Percentiles rank a stretch among this genome's conserved stretches.
These are phyloP conservation scores for Procavia capensis DNA, from an alignment of 2,113 vertebrate genomes.

Conservation along the genomic window DNA sequence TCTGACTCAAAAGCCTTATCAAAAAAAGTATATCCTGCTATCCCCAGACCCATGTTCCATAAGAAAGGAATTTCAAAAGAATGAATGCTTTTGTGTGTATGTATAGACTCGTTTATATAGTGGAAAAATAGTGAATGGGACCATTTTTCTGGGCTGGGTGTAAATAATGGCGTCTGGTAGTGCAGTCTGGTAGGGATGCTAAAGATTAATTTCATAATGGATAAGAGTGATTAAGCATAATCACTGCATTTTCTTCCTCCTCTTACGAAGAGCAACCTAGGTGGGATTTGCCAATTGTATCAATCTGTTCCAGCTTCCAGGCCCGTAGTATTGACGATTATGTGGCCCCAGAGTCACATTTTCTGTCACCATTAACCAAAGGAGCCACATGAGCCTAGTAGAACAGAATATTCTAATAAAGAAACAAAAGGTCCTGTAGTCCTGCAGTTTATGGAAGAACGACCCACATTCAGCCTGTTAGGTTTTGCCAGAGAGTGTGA, in stretches of 20 bases:
- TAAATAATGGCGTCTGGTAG: constrained; percentile 28
- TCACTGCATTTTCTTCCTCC: constrained; percentile 37
- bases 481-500: constrained; percentile 63
- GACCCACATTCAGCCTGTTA: constrained; percentile 39
- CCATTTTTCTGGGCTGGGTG: neutral
- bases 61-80: constrained; percentile 63
- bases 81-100: constrained; percentile 39
- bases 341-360: constrained; percentile 71
- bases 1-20: constrained; percentile 50
- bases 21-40: constrained; percentile 37
- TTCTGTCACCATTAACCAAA: constrained; percentile 74
- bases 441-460: constrained; percentile 57
- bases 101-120: neutral
- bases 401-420: constrained; percentile 73
- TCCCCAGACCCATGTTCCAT: neutral
- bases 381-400: constrained; percentile 71
- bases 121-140: neutral
- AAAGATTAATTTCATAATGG: constrained; percentile 61
- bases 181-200: constrained; percentile 37
- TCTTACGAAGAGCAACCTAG: constrained; percentile 52
- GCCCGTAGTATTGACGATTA: constrained; percentile 68
- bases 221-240: constrained; percentile 69
- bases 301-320: constrained; percentile 69
- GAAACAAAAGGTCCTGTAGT: constrained; percentile 66
- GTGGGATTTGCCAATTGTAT: constrained; percentile 61